These are phyloP conservation scores for Antedon mediterranea DNA, from an alignment of 53 echinoderm and acorn worm genomes.

Conservation along the genomic window DNA sequence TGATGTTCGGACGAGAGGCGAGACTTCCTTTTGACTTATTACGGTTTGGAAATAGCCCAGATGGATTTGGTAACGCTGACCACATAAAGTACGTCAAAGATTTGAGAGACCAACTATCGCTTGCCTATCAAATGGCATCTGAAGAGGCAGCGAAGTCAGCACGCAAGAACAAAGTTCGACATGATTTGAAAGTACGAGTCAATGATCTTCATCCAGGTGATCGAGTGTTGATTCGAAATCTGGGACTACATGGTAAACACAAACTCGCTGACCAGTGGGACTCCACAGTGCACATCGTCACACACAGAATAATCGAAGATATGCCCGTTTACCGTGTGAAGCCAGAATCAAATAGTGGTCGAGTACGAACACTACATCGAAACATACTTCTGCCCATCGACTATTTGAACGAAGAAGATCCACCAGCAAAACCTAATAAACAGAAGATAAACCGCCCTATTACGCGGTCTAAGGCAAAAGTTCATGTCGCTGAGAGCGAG, in stretches of 20 bases:
- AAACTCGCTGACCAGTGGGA: conserved; percentile 31
- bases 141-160: conserved; percentile 7
- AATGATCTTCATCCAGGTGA: conserved; percentile 18
- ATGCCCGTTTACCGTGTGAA: conserved; percentile 25
- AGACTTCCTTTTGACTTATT: conserved; percentile 23
- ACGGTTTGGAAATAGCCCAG: neutral
- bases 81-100: conserved; percentile 11
- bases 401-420: neutral
- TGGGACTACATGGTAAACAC: conserved; percentile 19
- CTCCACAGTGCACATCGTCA: neutral
- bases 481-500: too few species aligned
- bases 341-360: conserved; percentile 10
- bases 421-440: neutral
- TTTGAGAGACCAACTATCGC: conserved; percentile 4
- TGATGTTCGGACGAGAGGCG: conserved; percentile 14
- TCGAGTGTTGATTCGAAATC: conserved; percentile 18
- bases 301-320: neutral
- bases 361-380: conserved; percentile 14
- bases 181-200: conserved; percentile 7
- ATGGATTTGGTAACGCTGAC: neutral
- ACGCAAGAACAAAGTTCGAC: neutral
- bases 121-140: conserved; percentile 12
- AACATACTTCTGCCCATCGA: conserved; percentile 21
- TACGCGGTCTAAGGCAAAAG: conserved; percentile 3
- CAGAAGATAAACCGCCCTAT: neutral